Base-by-base conservation (phyloP, 1,140 invertebrate species). In the Drosophila oshimai region DNA sequence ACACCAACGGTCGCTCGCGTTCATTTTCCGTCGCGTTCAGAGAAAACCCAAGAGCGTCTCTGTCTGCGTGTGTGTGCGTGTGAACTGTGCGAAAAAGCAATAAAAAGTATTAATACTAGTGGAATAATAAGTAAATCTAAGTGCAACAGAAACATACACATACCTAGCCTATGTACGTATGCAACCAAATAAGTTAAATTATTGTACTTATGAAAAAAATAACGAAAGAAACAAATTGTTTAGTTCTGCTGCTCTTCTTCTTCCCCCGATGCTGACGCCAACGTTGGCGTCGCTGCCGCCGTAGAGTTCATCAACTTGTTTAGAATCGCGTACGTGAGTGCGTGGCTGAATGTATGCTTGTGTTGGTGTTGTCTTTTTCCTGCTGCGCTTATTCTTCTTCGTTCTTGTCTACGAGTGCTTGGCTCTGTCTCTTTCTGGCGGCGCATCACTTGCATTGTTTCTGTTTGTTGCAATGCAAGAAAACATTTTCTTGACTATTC, bases 241-340 rank as follows among this genome's bases (percentile, higher is more conserved):
- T 60, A 33, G 54, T 62, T 39, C 15, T 41, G 37, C 58, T 47
- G 41, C 36, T 47, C 62, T 67, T 31, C 61, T 65, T 65, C 60
- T 65, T 41, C 17, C 18, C 10, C 6, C 15, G 53, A 61, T 39
- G 57, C 50, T 13, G 17, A 50, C 36, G 45, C 45, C 24, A 55
- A 37, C 62, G 55, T 50, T 64, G 36, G 55, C 75, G 75, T 47
- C 45, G 26, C 79, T 44, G 58, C 24, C 76, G 65, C 83, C 62
- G 71, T 71, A 87, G 81, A 87, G 81, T 86, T 86, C 81, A 87
- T 87, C 81, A 87, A 87, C 80, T 87, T 86, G 81, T 81, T 86
- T 86, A 87, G 81, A 87, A 81, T 81, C 73, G 71, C 77, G 67
- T 81, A 80, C 83, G 76, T 86, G 76, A 75, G 68, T 80, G 75